Percentiles rank a stretch among this genome's conserved stretches.
phyloP scores from a whole-genome alignment of 2,113 vertebrate species.

The Stictonetta naevosa region DNA sequence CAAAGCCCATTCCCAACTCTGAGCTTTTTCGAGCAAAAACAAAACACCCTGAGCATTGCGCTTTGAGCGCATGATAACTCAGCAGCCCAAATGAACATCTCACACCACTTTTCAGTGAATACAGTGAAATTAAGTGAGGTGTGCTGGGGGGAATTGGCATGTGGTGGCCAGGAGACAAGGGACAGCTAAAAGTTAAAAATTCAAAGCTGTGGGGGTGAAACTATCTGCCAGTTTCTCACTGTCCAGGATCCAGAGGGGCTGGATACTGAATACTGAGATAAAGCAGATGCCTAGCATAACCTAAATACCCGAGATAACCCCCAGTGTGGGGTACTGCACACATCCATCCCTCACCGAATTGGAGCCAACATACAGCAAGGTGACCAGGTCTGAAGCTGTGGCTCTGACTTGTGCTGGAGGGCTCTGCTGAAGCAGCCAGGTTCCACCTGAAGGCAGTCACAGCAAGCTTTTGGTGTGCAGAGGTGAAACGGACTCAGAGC shows the following conservation, averaged over 20 bases:
- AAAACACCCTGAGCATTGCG: neutral
- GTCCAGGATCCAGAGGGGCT: neutral
- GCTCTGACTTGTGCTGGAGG: neutral
- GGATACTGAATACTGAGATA: neutral
- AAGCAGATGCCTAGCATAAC: neutral
- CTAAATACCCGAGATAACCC: slow-evolving; percentile 48
- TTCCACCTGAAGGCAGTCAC: neutral
- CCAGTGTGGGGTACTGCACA: neutral
- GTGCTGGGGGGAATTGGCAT: fast-evolving
- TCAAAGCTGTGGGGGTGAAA: neutral
- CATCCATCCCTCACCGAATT: neutral
- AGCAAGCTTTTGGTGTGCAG: neutral
- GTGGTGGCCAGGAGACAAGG: neutral
- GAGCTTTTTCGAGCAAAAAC: neutral
- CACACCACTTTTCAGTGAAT: neutral
- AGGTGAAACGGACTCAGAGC: neutral
- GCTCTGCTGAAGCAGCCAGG: neutral
- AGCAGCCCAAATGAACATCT: neutral
- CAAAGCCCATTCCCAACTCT: neutral
- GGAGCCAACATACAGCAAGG: fast-evolving
- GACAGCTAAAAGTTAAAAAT: neutral
- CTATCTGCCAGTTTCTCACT: neutral
- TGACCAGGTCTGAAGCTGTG: neutral
- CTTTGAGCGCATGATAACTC: neutral
- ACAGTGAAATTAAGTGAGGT: neutral